These are phyloP conservation scores for Indri indri DNA, from an alignment of 2,113 vertebrate genomes.

Conservation along the genomic window DNA sequence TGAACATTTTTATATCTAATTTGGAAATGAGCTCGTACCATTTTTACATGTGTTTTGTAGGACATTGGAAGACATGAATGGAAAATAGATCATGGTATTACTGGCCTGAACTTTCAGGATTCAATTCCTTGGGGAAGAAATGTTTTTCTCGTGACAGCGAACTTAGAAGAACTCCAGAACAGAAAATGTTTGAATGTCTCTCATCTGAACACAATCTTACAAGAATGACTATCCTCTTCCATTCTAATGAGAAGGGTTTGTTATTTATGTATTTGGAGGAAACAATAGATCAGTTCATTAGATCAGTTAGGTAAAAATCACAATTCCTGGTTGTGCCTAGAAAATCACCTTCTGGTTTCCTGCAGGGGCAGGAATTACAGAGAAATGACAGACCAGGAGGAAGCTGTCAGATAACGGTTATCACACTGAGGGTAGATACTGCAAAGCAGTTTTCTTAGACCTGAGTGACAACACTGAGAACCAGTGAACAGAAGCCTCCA, in stretches of 20 bases:
- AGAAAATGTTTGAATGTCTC: neutral
- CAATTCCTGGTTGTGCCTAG: neutral
- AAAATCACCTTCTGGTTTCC: constrained; percentile 15
- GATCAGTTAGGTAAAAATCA: neutral
- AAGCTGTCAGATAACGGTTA: neutral
- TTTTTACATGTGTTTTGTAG: neutral
- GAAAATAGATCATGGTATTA: neutral
- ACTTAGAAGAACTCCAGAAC: neutral
- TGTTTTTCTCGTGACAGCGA: neutral
- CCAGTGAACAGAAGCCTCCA: neutral
- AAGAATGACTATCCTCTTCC: neutral
- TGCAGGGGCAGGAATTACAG: neutral
- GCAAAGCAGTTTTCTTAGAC: neutral
- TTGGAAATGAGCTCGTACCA: neutral
- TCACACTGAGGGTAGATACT: neutral
- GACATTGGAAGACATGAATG: neutral
- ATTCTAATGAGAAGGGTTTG: neutral
- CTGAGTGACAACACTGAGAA: neutral
- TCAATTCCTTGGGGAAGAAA: neutral
- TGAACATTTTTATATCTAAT: neutral
- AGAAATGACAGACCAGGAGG: neutral
- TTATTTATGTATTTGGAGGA: neutral
- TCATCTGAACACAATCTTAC: neutral
- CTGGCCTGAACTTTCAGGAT: neutral
- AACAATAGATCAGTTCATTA: neutral